Base-by-base conservation (phyloP, 2,113 vertebrate genomes). In the Crotalus tigris region DNA sequence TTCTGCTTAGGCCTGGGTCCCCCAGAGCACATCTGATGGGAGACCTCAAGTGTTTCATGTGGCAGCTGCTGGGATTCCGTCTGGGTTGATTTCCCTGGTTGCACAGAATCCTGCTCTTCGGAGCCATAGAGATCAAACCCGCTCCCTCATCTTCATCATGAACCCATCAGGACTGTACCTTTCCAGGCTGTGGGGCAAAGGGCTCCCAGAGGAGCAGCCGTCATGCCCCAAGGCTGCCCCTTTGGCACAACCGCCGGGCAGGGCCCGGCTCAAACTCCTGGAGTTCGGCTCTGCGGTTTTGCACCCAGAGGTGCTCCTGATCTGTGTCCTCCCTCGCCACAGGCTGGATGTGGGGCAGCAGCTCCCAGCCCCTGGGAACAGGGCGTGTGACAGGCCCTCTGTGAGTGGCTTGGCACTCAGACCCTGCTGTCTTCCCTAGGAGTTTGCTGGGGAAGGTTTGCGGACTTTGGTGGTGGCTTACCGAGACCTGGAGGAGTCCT, bases 361-460 rank as follows among this genome's bases (percentile, higher is more conserved):
- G 69, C 15, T 17, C 69, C n/a, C 2, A 39, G n/a, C 49, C 69
- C n/a, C n/a, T 17, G n/a, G 69, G 69, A 33, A 39, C 1, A 12
- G 17, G 12, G 17, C 1, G 6, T 3, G 15, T 8, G 81, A 46
- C 81, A 23, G 23, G 23, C 26, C 46, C 46, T 3, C 24, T 46
- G 17, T 85, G 55, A 19, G 6, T 69, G 26, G 11, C 46, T 39
- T 92, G 51, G 88, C 54, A 2, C 51, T 21, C 49, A n/a, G 5
- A 13, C 3, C 86, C 88, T n/a, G n/a, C 33, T 24, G 13, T 95
- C 91, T 95, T n/a, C 0, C 0, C 88, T 39, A 99, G 99, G 98
- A 98, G 88, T 99, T 98, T 97, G 99, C 99, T 23, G 97, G 97
- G 1, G 98, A 99, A 29, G 99, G 99, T 54, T 97, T 99, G 88